Base-by-base conservation (phyloP, 2,888 invertebrate species). In the Blastobasis lacticolella region DNA sequence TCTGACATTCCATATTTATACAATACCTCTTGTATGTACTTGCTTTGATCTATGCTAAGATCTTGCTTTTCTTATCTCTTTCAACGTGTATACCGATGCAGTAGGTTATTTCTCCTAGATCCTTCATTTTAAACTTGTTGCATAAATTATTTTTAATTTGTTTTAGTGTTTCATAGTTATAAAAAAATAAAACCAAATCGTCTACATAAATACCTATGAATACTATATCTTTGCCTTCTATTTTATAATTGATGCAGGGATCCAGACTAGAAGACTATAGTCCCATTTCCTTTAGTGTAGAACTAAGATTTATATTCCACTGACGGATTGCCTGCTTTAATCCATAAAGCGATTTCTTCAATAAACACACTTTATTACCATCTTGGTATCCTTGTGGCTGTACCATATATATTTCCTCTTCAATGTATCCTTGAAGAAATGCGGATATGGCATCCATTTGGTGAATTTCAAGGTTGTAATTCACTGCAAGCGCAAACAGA, bases 381-480 rank as follows among this genome's bases (percentile, higher is more conserved):
- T 40, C 36, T 36, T 52, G 53, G 53, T 47, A 58, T 38, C 43
- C 10, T 38, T 52, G 54, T 49, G 58, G 56, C 42, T 46, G 46
- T 7, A 40, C 41, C 57, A 59, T 59, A 40, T 55, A 59, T 10
- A 59, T 43, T 9, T 40, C 41, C 9, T 40, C 4, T 40, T 40
- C 41, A 8, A 45, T 10, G 10, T 45, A 1, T 45, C 60, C 59
- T 43, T 61, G 57, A 8, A 59, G 40, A 51, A 61, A 60, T 36
- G 61, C 61, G 40, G 61, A 45, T 5, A 56, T 38, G 6, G 57
- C 58, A 51, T 61, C 59, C 52, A 61, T 55, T 54, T 58, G 61
- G 23, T 57, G 40, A 23, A 61, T 59, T 45, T 58, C 37, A 5
- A 59, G 45, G 10, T 50, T 45, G 48, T 58, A 54, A 49, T 57